Evolutionary conservation across 2,113 vertebrate genomes (phyloP), one percentile per base, ranked within the genome.

Genomic region (Microcebus murinus): DNA sequence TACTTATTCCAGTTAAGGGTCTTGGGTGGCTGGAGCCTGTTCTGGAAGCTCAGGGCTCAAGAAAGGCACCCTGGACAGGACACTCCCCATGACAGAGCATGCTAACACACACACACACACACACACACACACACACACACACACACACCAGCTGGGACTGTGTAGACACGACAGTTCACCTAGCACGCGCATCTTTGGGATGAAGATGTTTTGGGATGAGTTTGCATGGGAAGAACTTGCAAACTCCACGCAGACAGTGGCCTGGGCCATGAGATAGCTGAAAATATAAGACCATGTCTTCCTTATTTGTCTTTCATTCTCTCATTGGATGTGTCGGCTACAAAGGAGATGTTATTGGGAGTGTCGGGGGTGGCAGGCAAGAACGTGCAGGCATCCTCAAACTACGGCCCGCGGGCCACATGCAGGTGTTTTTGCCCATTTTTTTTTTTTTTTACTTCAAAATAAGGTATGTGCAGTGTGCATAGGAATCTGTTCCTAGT

Each of bases 341-440:
- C 8, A 85, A 29, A 82, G 52, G 10, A 82, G 67, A 36, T 71
- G 31, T 67, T 39, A 31, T 18, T 17, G 36, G 34, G 11, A 20
- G 6, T 0, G 0, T 36, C 1, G 3, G n/a, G 20, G 34, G 4
- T 42, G n/a, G 15, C 3, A n/a, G 52, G 29, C 27, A 77, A 67
- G 61, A 91, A 74, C 10, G 21, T 45, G 45, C 45, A 45, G 45
- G 45, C 45, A 0, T 45, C 45, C 45, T 45, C 8, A 45, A 45
- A 45, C 45, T 8, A 8, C 45, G 1, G 45, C 45, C 45, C 45
- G 7, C 0, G 8, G 45, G 8, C 45, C 45, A 45, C 45, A 45
- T 8, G 45, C 45, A 8, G 45, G 45, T 45, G 45, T 45, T 45
- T 45, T 45, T 45, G 45, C 45, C 45, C 45, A 8, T 45, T 45